Conservation (phyloP, 2,888 invertebrate genomes). For the Steinernema hermaphroditum region DNA sequence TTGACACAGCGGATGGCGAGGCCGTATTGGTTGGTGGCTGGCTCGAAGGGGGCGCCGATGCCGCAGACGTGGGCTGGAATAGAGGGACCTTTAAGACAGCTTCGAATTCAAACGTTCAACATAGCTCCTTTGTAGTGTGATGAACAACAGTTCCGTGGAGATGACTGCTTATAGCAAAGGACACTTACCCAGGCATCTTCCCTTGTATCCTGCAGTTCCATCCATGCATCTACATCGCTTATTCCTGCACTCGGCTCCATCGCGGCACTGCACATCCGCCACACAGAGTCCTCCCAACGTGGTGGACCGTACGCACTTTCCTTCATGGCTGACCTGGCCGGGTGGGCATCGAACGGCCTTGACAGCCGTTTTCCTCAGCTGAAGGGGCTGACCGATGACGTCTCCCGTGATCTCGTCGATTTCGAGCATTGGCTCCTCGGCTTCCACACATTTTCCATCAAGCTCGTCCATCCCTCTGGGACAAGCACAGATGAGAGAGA, state of each 20-base stretch:
- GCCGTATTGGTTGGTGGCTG: not conserved
- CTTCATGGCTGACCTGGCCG: constrained; percentile 33
- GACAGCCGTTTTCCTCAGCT: not conserved
- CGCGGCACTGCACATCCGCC: constrained; percentile 47
- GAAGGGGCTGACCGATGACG: not conserved
- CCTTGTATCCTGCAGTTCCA: constrained; percentile 52
- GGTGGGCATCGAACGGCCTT: constrained; percentile 23
- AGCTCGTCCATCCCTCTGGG: constrained; percentile 40
- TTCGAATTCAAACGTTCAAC: too few relatives aligned
- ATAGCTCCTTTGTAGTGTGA: too few relatives aligned
- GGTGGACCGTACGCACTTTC: constrained; percentile 38
- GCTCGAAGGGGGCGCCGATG: constrained; percentile 33
- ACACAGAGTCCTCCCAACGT: constrained; percentile 48
- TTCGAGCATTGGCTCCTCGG: constrained; percentile 33
- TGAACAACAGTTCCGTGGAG: too few relatives aligned
- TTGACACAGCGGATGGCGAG: not conserved
- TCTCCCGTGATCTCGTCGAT: constrained; percentile 32
- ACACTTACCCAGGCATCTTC: constrained; percentile 50
- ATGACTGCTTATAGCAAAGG: not conserved
- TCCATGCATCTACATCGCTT: constrained; percentile 48
- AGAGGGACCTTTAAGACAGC: too few relatives aligned
- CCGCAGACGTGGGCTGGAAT: constrained; percentile 38
- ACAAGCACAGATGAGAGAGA: constrained; percentile 49
- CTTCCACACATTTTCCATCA: constrained; percentile 44
- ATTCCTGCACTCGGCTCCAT: constrained; percentile 47